A percentile compares a stretch with the other conserved stretches of the same genome.
phyloP scores from a whole-genome alignment of 2,797 vertebrate species.

The Salarias fasciatus region DNA sequence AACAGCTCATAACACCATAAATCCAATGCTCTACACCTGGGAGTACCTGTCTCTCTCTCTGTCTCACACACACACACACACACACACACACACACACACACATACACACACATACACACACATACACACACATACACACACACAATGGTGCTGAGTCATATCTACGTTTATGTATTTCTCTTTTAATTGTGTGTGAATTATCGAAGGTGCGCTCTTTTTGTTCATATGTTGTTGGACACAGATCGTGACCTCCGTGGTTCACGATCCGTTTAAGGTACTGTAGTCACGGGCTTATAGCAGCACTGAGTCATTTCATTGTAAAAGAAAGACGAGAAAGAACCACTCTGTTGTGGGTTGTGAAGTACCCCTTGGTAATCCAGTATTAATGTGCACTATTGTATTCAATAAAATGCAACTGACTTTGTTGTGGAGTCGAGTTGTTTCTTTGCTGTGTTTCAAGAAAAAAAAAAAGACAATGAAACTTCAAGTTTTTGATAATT shows the following conservation, averaged over 20 bases:
- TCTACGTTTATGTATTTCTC: conserved; percentile 57
- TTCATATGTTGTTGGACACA: conserved; percentile 56
- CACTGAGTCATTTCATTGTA: conserved; percentile 54
- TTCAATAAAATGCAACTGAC: conserved; percentile 46
- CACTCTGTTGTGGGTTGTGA: conserved; percentile 41
- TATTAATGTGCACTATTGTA: conserved; percentile 52
- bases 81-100: background rate
- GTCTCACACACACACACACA: too few species aligned
- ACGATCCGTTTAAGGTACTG: conserved; percentile 56
- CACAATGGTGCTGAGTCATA: conserved; percentile 48
- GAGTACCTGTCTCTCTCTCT: conserved; percentile 20
- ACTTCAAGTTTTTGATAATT: conserved; percentile 30
- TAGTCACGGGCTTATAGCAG: conserved; percentile 60
- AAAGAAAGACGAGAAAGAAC: conserved; percentile 35
- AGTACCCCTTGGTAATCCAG: conserved; percentile 36
- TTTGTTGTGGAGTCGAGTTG: conserved; percentile 3
- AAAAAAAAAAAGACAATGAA: conserved; percentile 19
- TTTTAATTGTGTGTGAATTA: conserved; percentile 57
- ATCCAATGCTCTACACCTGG: conserved; percentile 56
- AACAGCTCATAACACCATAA: conserved; percentile 64
- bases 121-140: conserved; percentile 5
- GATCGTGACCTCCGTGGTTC: conserved; percentile 56
- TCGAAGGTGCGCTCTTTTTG: conserved; percentile 30
- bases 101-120: conserved; percentile 1
- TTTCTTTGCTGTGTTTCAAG: conserved; percentile 5